Conservation (phyloP, 1,140 invertebrate genomes). For the Eumeta japonica region DNA sequence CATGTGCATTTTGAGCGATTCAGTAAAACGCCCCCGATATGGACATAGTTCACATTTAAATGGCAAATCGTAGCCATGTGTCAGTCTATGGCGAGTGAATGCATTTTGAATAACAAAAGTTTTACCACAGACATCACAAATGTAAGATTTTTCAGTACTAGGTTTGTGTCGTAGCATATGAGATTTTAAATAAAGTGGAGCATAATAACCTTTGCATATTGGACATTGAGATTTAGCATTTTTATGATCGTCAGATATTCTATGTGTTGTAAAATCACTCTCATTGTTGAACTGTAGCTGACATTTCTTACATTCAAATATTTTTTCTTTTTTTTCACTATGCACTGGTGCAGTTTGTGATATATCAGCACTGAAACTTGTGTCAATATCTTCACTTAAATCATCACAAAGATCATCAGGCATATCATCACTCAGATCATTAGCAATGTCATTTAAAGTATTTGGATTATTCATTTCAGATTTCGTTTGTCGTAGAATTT, state of each 20-base stretch:
- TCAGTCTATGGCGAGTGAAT: slow-evolving; percentile 37
- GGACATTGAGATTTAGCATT: slow-evolving; percentile 30
- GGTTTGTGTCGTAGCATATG: slow-evolving; percentile 27
- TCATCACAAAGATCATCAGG: neutral
- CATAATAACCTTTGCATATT: slow-evolving; percentile 38
- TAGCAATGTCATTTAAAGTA: neutral
- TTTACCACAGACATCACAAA: slow-evolving; percentile 47
- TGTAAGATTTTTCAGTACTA: slow-evolving; percentile 21
- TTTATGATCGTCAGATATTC: slow-evolving; percentile 32
- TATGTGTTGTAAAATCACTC: slow-evolving; percentile 18
- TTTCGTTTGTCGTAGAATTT: slow-evolving; percentile 10
- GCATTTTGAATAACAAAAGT: slow-evolving; percentile 41
- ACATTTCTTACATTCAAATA: slow-evolving; percentile 15
- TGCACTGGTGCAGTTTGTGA: no score
- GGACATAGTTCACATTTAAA: slow-evolving; percentile 46
- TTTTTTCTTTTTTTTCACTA: slow-evolving; percentile 3
- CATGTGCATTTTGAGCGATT: slow-evolving; percentile 51
- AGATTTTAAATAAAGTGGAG: slow-evolving; percentile 35
- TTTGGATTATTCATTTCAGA: no score
- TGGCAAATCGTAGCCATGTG: slow-evolving; percentile 39
- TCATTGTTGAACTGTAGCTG: slow-evolving; percentile 31
- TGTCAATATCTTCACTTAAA: slow-evolving; percentile 1
- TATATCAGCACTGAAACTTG: no score
- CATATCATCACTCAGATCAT: neutral
- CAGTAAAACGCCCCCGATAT: slow-evolving; percentile 34